Evolutionary conservation across 1,140 invertebrate genomes (phyloP), one percentile per base, ranked within the genome.

Genomic region (Platorchestia sp.): DNA sequence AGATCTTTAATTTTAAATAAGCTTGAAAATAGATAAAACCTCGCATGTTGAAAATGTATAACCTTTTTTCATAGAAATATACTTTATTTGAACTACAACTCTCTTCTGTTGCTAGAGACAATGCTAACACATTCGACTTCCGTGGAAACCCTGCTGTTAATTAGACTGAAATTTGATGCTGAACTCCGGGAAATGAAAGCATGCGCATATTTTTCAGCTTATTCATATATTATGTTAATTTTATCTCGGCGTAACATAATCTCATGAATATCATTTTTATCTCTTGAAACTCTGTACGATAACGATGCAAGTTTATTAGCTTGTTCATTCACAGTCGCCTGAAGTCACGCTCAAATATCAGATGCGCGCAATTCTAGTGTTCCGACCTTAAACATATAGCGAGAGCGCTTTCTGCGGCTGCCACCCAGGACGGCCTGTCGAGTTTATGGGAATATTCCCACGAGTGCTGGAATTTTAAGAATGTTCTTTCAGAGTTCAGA

Each of bases 371-470:
- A 75, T 75, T 14, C 59, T 75, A 51, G 59, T 36, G 36, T 36
- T 36, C 7, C 1, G 59, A 75, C 59, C 27, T 22, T 1, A 75
- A 75, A 75, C 36, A 75, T 36, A 75, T 27, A 19, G 59, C 59
- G 7, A 75, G 59, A 75, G 36, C 36, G 59, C 10, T 75, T 75
- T 36, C 59, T 75, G 7, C 10, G 7, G 14, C 59, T 36, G 59
- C 59, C 59, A 75, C 59, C 59, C 59, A 75, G 87, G 36, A 86
- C 41, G 87, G 87, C 36, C 43, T 44, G 5, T 89, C 0, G 43
- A 45, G 91, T 47, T 93, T 5, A 44, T 93, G 91, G 91, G 91
- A 93, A 93, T 93, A 47, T 93, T 93, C 91, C 91, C 91, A 93
- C 91, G 91, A 44, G 45, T 45, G 6, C 45, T 45, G 91, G 43